Base-by-base conservation (phyloP, 2,113 vertebrate genomes). In the Bettongia penicillata region DNA sequence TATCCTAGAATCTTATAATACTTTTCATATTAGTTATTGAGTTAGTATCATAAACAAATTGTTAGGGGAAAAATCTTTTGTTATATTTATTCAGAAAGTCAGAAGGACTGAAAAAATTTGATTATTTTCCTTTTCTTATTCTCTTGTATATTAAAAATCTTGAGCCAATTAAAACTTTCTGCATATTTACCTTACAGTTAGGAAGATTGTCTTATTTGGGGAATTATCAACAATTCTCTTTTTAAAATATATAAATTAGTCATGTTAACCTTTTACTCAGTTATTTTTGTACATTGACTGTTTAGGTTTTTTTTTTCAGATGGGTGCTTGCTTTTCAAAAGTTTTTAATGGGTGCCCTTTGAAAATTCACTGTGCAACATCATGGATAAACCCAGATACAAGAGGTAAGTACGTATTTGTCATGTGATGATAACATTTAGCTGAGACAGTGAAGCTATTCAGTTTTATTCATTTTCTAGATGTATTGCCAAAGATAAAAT, bases 301-400 rank as follows among this genome's bases (percentile, higher is more conserved):
- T 94, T 98, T 97, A 96, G 24, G 50, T 51, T 51, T 9, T 51
- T 51, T 0, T 94, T 19, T 98, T 31, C 98, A 99, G 99, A 99
- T 99, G 99, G 99, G 99, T 95, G 99, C 99, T 3, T 99, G 99
- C 98, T 99, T 99, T 99, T 99, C 99, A 90, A 99, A 99, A 96
- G 99, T 99, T 97, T 99, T 99, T 97, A 99, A 99, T 97, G 99
- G 99, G 37, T 99, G 99, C 95, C 99, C 99, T 4, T 98, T 99
- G 94, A 99, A 99, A 99, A 99, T 99, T 98, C 99, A 99, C 98
- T 99, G 99, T 98, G 99, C 99, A 96, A 99, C 99, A 10, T 99
- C 99, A 49, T 99, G 99, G 99, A 99, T 99, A 98, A 99, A 99
- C 98, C 99, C 99, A 48, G 99, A 99, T 98, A 99, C 99, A 94